Evolutionary conservation across 2,113 vertebrate genomes (phyloP), one percentile per base, ranked within the genome.

Genomic region (Riparia riparia): DNA sequence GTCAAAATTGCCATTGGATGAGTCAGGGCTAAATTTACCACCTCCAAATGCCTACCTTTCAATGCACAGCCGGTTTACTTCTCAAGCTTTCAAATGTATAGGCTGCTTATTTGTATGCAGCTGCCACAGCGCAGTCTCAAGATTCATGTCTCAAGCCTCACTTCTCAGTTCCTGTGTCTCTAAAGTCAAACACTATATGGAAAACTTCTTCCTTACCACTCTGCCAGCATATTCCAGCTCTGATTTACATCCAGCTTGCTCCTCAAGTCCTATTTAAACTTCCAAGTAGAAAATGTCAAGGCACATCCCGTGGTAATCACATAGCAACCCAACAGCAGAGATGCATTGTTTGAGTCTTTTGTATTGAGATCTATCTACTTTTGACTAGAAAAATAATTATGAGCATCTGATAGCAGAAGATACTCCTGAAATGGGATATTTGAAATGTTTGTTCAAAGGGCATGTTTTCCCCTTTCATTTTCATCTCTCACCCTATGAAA

Each of bases 11-110:
- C 94, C 94, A 92, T 89, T 84, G 93, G 80, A 97, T 97, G 96
- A 97, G 93, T 96, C 96, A 97, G 94, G 93, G 94, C 96, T 97
- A 97, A 96, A 97, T 97, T 96, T 97, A 96, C 77, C 94, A 78
- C 83, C 51, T 91, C 94, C 93, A 93, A 95, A 97, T 97, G 95
- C 95, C 95, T 97, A 97, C 96, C 96, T 97, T 97, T 95, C 95
- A 95, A 95, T 97, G 93, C 91, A 95, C 94, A 96, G 95, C 89
- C 49, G 1, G 88, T 92, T 95, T 83, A 92, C 89, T 96, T 95
- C 94, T 95, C 94, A 92, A 77, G 91, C 64, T 95, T 86, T 81
- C 95, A 93, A 91, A 97, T 57, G 80, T 97, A 97, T 97, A 96
- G 93, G 91, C 93, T 93, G 88, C 91, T 92, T 88, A 51, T 92